A percentile compares a stretch with the other conserved stretches of the same genome.
Conservation (phyloP, 2,113 vertebrate species). For the Oreochromis aureus region DNA sequence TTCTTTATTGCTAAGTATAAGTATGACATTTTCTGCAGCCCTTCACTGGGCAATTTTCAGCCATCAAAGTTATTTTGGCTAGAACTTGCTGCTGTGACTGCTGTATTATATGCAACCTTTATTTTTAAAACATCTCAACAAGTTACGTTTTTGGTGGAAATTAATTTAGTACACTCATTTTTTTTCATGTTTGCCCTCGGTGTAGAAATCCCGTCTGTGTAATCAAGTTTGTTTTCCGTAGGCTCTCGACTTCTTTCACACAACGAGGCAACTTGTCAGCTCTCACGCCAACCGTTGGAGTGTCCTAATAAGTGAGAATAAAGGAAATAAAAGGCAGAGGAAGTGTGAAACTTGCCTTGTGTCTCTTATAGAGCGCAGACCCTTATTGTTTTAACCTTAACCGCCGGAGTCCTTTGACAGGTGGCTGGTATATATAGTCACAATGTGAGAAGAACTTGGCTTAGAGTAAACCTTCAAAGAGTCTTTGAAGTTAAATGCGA, state of each 20-base stretch:
- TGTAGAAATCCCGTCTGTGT: not conserved
- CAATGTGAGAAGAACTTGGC: not conserved
- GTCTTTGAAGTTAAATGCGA: not conserved
- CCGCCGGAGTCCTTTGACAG: not conserved
- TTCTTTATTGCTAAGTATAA: not conserved
- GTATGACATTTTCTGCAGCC: not conserved
- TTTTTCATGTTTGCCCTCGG: not conserved
- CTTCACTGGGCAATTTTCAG: not conserved
- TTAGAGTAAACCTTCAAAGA: not conserved
- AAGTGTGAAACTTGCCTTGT: not conserved
- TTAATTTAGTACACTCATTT: not conserved
- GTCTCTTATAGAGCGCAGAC: not conserved
- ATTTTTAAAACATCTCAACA: not conserved
- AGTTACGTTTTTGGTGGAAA: not conserved
- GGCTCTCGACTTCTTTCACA: not conserved
- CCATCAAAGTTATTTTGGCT: not conserved
- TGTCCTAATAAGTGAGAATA: constrained; percentile 16
- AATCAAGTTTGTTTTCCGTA: not conserved
- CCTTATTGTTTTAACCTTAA: not conserved
- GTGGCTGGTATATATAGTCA: not conserved
- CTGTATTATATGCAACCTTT: not conserved
- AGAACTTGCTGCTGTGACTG: not conserved
- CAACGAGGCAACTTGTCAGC: not conserved
- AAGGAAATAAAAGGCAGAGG: not conserved
- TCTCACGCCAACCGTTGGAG: not conserved